A percentile compares a stretch with the other conserved stretches of the same genome.
Conservation (phyloP, 2,888 invertebrate species). For the Drosophila tanythrix region DNA sequence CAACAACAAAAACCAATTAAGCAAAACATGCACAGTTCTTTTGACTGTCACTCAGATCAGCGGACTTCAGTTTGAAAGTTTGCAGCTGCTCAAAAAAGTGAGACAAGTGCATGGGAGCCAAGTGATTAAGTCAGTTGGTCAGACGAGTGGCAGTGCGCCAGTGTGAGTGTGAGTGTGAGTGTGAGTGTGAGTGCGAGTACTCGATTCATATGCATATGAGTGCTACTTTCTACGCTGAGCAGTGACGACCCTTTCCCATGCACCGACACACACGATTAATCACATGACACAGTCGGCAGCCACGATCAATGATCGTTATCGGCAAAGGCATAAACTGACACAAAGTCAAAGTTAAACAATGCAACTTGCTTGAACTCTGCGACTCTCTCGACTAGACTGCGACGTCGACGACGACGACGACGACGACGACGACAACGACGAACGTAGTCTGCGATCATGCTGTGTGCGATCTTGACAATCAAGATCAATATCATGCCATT, state of each 20-base stretch:
- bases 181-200: constrained; percentile 14
- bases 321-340: constrained; percentile 67
- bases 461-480: constrained; percentile 79
- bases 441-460: constrained; percentile 57
- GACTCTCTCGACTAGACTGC: constrained; percentile 41
- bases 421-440: constrained; percentile 27
- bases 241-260: constrained; percentile 63
- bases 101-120: constrained; percentile 53
- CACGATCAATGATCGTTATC: constrained; percentile 72
- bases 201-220: constrained; percentile 69
- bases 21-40: constrained; percentile 5
- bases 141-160: constrained; percentile 16
- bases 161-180: not conserved
- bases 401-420: constrained; percentile 10
- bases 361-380: constrained; percentile 70
- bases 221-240: constrained; percentile 68
- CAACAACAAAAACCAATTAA: not conserved
- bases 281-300: constrained; percentile 63
- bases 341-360: constrained; percentile 77
- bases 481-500: constrained; percentile 76
- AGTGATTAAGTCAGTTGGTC: constrained; percentile 32
- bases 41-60: constrained; percentile 46
- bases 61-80: constrained; percentile 54
- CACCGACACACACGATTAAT: constrained; percentile 73
- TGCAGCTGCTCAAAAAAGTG: constrained; percentile 47